Base-by-base conservation (phyloP, 2,888 invertebrate species). In the Campopleginae sp. region DNA sequence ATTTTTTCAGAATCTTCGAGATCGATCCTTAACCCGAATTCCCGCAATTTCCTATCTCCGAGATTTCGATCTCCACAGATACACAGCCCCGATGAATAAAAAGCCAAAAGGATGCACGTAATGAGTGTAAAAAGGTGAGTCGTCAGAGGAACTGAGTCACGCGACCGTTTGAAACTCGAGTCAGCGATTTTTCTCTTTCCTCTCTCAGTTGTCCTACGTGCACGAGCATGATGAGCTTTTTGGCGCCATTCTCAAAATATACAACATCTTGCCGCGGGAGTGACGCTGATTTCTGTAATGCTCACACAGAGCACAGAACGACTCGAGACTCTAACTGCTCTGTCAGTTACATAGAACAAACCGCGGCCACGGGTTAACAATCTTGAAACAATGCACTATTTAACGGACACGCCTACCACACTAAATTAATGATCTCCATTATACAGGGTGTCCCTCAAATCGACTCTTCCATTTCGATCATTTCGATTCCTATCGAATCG, bases 321-420 rank as follows among this genome's bases (percentile, higher is more conserved):
- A 38, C 77, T 54, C 42, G 61, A 27, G 58, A 58, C 51, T 71
- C 71, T 63, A 54, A 51, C 68, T 17, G 54, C 38, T 58, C 58
- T 58, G n/a, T n/a, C 54, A 12, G 44, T 27, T 33, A 42, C 44
- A 54, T 31, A 70, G 71, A 72, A 74, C 71, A 44, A 17, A 65
- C 46, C 68, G 63, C 68, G 63, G 66, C 71, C 33, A 23, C 51
- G 74, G 89, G 90, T 90, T 87, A 90, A 90, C 74, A 89, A 89
- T 90, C 88, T 85, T 80, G 70, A 72, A 87, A 88, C 89, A 87
- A 90, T 88, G 88, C 85, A 82, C 68, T 68, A 42, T 42, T 77
- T 63, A 86, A 76, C 68, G 33, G 66, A 82, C 77, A 84, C 81
- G 84, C 82, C 82, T 86, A 58, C 58, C 80, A 75, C 46, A 51